Evolutionary conservation across 2,797 vertebrate species (phyloP).

Genomic region (Neopelma chrysocephalum): DNA sequence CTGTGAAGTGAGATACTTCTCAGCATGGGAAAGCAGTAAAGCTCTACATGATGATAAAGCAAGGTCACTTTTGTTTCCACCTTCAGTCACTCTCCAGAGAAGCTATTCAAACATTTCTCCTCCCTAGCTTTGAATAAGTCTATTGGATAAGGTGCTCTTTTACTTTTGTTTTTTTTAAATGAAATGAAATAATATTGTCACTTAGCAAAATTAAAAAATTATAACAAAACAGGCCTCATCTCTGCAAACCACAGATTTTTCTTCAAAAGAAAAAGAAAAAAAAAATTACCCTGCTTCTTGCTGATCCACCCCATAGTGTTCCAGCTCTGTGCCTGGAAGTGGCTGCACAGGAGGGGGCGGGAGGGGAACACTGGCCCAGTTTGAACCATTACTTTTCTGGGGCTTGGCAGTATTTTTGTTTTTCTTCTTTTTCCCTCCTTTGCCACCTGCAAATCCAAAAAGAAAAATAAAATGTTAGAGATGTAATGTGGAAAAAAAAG

Average conservation of each 20-base stretch:
- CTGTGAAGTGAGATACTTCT: not conserved
- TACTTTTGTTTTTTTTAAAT: not conserved
- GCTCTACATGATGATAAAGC: conserved; percentile 19
- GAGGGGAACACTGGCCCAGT: conserved; percentile 93
- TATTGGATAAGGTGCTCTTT: not conserved
- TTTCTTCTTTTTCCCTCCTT: conserved; percentile 99
- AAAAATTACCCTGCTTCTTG: conserved; percentile 86
- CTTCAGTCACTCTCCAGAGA: conserved; percentile 41
- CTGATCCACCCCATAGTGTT: conserved; percentile 90
- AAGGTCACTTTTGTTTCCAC: conserved; percentile 62
- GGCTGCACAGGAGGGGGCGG: conserved; percentile 95
- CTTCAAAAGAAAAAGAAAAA: not conserved
- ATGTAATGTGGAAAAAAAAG: not conserved
- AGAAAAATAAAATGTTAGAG: conserved; percentile 19
- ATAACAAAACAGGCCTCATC: not conserved
- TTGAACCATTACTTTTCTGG: conserved; percentile 92
- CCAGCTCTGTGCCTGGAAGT: conserved; percentile 94
- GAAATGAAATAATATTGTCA: not conserved
- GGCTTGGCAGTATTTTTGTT: conserved; percentile 89
- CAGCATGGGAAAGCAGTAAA: conserved; percentile 5
- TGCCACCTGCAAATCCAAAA: conserved; percentile 86
- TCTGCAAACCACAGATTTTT: not conserved
- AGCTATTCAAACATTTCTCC: not conserved
- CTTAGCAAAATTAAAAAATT: not conserved
- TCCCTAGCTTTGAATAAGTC: not conserved